A percentile compares a stretch with the other conserved stretches of the same genome.
These are phyloP conservation scores for Paguma larvata DNA, from an alignment of 2,797 vertebrate species.

Conservation along the genomic window DNA sequence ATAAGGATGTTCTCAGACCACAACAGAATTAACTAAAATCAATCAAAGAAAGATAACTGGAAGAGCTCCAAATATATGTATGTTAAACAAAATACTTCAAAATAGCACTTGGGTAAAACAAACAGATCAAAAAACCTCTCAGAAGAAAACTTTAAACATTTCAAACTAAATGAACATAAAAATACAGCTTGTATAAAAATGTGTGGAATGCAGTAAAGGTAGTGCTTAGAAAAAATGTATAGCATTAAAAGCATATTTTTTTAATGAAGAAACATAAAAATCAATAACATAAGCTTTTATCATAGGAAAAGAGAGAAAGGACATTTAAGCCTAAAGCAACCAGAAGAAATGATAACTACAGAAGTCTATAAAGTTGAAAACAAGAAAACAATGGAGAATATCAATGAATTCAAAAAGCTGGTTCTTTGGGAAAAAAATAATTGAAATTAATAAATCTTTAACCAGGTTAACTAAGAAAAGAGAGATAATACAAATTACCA, in stretches of 20 bases:
- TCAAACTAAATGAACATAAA: not conserved
- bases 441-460: not conserved
- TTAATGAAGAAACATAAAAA: not conserved
- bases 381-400: not conserved
- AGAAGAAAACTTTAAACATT: not conserved
- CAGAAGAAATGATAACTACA: not conserved
- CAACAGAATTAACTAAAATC: not conserved
- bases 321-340: not conserved
- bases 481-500: not conserved
- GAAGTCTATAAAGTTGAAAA: not conserved
- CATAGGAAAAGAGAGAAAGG: not conserved
- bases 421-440: not conserved
- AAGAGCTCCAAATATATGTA: not conserved
- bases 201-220: not conserved
- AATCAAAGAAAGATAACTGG: not conserved
- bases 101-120: not conserved
- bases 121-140: not conserved
- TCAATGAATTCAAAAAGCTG: not conserved
- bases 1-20: not conserved
- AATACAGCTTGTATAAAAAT: conserved; percentile 27
- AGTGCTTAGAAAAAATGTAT: not conserved
- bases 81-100: not conserved
- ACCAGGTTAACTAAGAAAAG: not conserved
- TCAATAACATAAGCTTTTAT: not conserved
- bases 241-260: not conserved